A percentile compares a stretch with the other conserved stretches of the same genome.
Evolutionary conservation across 2,113 vertebrate genomes (phyloP).

Genomic region (Xerus inauris): DNA sequence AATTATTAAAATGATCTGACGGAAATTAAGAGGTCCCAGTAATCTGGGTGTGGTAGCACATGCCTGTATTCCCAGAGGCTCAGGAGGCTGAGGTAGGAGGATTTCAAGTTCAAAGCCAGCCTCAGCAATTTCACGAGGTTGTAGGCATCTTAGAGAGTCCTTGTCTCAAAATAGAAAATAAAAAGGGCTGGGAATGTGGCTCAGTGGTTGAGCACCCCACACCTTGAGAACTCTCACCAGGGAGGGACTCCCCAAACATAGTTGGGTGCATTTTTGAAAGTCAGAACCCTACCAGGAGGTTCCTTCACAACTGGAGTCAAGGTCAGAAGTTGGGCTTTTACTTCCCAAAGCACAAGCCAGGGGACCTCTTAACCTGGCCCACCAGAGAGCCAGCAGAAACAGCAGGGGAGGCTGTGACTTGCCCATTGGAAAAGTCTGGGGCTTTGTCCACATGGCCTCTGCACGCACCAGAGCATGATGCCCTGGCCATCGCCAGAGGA

Average conservation of each 20-base stretch:
- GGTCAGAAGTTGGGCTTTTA: background rate
- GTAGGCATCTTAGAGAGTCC: too few relatives aligned
- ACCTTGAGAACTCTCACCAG: background rate
- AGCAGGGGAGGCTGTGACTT: background rate
- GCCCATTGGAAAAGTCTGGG: background rate
- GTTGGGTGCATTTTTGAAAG: background rate
- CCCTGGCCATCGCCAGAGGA: too few relatives aligned
- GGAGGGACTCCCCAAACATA: background rate
- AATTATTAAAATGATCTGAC: background rate
- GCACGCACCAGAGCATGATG: fast-evolving
- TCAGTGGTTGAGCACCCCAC: too few relatives aligned
- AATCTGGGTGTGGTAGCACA: too few relatives aligned
- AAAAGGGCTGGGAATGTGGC: too few relatives aligned
- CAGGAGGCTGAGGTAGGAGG: too few relatives aligned
- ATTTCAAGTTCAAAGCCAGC: too few relatives aligned
- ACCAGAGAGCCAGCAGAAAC: background rate
- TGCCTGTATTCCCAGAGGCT: too few relatives aligned
- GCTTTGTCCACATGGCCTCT: fast-evolving
- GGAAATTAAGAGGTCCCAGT: background rate
- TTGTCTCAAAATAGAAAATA: too few relatives aligned
- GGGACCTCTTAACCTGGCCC: background rate
- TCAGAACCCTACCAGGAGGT: too few relatives aligned
- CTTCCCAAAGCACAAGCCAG: background rate
- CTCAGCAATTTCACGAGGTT: too few relatives aligned
- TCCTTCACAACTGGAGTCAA: background rate